Evolutionary conservation across 1,140 invertebrate genomes (phyloP), one percentile per base, ranked within the genome.

Genomic region (Heliconius nattereri): DNA sequence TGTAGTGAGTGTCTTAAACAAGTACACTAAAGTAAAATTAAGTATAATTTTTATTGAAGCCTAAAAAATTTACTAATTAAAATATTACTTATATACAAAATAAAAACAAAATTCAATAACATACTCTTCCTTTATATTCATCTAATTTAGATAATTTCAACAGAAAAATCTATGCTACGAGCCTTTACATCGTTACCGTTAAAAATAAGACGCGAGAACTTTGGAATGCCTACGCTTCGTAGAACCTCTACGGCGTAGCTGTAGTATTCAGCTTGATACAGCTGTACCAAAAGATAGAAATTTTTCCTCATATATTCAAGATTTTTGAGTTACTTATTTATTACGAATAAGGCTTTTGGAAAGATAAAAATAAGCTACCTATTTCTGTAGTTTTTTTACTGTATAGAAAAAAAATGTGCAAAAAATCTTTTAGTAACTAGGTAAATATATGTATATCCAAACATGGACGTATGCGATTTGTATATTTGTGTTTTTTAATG

Each of bases 141-240:
- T 66, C 60, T 66, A 66, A 66, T 66, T 66, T 66, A 66, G 23
- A 29, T 66, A 66, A 66, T 66, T 66, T 66, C 23, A 26, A 29
- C 9, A 16, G 60, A 66, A 66, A 66, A 11, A 66, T 66, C 26
- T 26, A 66, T 66, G 60, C 60, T 66, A 66, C 60, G 60, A 66
- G 26, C 26, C 9, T 66, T 66, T 66, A 66, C 13, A 66, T 29
- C 60, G 26, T 66, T 66, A 66, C 60, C 26, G 13, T 29, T 66
- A 29, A 66, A 66, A 66, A 66, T 66, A 66, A 66, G 60, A 66
- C 60, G 60, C 23, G 26, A 66, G 13, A 66, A 66, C 60, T 66
- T 66, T 29, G 60, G 60, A 66, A 66, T 66, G 60, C 23, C 13
- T 66, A 66, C 26, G 26, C 23, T 66, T 66, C 60, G 60, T 66